These are phyloP conservation scores for Osedax fenrisi DNA, from an alignment of 2,888 invertebrate genomes.

Conservation along the genomic window DNA sequence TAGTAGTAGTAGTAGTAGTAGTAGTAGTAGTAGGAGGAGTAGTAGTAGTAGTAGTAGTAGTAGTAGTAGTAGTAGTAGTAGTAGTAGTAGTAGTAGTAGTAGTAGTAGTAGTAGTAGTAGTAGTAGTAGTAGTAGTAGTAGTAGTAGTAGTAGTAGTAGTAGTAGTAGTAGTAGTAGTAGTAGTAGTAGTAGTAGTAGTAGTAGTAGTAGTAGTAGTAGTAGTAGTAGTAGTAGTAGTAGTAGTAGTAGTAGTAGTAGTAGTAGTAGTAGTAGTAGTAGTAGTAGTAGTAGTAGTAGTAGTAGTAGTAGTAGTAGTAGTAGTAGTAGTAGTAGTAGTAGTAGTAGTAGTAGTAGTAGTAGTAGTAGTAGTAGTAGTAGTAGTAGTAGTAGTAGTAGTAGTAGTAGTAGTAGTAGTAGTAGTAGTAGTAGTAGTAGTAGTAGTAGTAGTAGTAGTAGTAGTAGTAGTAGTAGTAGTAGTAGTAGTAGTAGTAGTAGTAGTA, in stretches of 20 bases:
- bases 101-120: conserved; percentile 19
- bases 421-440: conserved; percentile 19
- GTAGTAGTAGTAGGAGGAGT: no score
- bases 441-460: conserved; percentile 22
- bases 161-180: conserved; percentile 18
- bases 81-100: conserved; percentile 16
- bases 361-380: background rate
- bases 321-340: background rate
- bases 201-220: conserved; percentile 10
- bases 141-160: conserved; percentile 19
- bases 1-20: conserved; percentile 12
- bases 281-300: conserved; percentile 21
- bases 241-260: background rate
- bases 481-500: conserved; percentile 20
- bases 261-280: conserved; percentile 10
- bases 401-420: conserved; percentile 19
- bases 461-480: conserved; percentile 15
- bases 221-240: background rate
- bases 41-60: background rate
- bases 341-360: conserved; percentile 10
- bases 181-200: conserved; percentile 20
- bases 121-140: conserved; percentile 20
- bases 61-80: background rate
- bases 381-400: conserved; percentile 20
- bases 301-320: conserved; percentile 6